Evolutionary conservation across 92 coral and sea anemone species (phyloP).

Genomic region (Metridium senile): DNA sequence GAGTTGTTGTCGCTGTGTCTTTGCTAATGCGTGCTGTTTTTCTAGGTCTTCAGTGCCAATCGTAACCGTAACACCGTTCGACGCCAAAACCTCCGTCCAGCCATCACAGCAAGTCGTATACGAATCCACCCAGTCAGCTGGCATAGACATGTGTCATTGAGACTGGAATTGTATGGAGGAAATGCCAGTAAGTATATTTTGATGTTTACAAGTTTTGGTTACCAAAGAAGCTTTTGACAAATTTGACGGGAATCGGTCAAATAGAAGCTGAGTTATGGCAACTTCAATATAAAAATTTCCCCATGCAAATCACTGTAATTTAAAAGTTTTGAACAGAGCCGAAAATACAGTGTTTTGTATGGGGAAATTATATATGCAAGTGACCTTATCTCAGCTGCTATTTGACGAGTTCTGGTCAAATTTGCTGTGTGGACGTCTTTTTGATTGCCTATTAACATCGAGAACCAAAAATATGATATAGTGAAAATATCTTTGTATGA

Average conservation of each 20-base stretch:
- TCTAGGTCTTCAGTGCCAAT: slow-evolving; percentile 69
- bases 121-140: slow-evolving; percentile 63
- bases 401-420: too few species aligned
- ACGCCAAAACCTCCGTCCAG: slow-evolving; percentile 55
- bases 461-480: too few species aligned
- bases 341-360: too few species aligned
- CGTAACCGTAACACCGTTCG: slow-evolving; percentile 49
- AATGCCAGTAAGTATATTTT: slow-evolving; percentile 38
- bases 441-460: too few species aligned
- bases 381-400: too few species aligned
- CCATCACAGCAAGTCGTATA: slow-evolving; percentile 51
- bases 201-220: not conserved
- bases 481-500: too few species aligned
- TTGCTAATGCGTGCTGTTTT: too few species aligned
- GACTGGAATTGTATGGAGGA: slow-evolving; percentile 71
- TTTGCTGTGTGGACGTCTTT: too few species aligned
- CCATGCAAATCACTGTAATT: not conserved
- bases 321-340: too few species aligned
- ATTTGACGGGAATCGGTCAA: not conserved
- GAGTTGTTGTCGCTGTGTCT: too few species aligned
- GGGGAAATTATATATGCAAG: not conserved
- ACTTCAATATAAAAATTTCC: slow-evolving; percentile 1
- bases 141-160: slow-evolving; percentile 66
- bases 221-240: not conserved
- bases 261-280: not conserved